Base-by-base conservation (phyloP, 30 jellyfish, hydroid and myxozoan genomes). In the Sanderia malayensis region DNA sequence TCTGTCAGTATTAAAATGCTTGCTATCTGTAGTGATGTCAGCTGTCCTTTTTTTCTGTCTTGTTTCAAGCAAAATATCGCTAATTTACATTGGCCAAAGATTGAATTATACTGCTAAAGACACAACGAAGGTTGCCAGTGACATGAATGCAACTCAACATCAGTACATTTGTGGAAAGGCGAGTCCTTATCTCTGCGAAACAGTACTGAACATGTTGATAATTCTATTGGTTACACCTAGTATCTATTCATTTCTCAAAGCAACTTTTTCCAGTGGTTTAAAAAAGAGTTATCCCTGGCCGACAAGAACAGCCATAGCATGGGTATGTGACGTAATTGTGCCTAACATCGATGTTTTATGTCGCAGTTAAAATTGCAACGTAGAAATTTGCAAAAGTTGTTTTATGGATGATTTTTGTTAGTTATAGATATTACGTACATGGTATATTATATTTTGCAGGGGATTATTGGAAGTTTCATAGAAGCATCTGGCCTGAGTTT, bases 231-330 rank as follows among this genome's bases (percentile, higher is more conserved):
- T 77, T 52, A 44, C 63, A 21, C 97, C 97, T 26, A 87, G 85
- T 20, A 60, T 68, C 4, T 61, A 63, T 46, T 46, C 95, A 19
- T 74, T 89, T 34, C 23, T 89, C 21, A 68, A 79, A 41, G 76
- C 87, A 55, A 55, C 70, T 15, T 49, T 86, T 52, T 58, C 41
- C 61, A 89, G 96, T 44, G 90, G 95, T 44, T 27, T 79, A 73
- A 82, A 81, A 58, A 33, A 76, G 0, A 74, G 94, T n/a, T 95
- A 89, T 34, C 97, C 97, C 1, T 89, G 97, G 97, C 97, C 97
- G 18, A 70, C 97, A 20, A 26, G 64, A 63, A 65, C 58, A 18
- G 97, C 97, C 15, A 69, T 89, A 27, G 37, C 61, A 13, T 89
- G 95, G 97, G 97, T 89, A 71, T 28, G 72, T 41, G 7, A 9